phyloP scores from a whole-genome alignment of 1,140 invertebrate genomes.

The Caenorhabditis tropicalis region DNA sequence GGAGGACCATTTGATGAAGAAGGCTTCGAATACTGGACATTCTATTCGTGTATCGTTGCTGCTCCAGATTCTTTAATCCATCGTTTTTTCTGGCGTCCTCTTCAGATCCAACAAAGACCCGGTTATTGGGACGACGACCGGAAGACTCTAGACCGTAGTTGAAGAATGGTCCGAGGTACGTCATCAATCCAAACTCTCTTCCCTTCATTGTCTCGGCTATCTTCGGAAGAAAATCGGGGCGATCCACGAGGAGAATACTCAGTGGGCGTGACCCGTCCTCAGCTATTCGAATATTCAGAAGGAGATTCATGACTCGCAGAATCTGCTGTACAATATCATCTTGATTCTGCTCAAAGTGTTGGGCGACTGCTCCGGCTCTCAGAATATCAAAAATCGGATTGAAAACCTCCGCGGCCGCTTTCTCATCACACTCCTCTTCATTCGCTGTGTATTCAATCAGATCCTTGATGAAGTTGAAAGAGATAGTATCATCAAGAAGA shows the following conservation, averaged over 20 bases:
- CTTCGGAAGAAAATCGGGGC: not conserved
- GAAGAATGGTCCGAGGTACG: slow-evolving; percentile 88
- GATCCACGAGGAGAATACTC: not conserved
- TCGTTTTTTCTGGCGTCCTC: slow-evolving; percentile 43
- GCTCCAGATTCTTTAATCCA: slow-evolving; percentile 80
- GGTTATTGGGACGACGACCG: not conserved
- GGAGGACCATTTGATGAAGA: slow-evolving; percentile 17
- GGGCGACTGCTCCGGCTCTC: not conserved
- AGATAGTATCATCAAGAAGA: not conserved
- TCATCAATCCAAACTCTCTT: slow-evolving; percentile 82
- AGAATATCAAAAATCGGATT: slow-evolving; percentile 10
- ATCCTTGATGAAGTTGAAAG: not conserved
- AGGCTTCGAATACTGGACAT: slow-evolving; percentile 60
- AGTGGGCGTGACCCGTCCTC: not conserved
- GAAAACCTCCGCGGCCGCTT: not conserved
- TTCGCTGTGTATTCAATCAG: not conserved
- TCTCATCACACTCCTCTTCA: not conserved
- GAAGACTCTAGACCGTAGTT: slow-evolving; percentile 75
- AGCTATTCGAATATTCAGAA: not conserved
- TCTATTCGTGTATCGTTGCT: slow-evolving; percentile 84
- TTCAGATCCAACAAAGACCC: not conserved
- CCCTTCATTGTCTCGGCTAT: slow-evolving; percentile 73
- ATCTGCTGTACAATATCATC: not conserved
- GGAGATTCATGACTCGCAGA: not conserved
- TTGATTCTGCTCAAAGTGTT: not conserved